Evolutionary conservation across 2,888 invertebrate species (phyloP).

Genomic region (Caenorhabditis afra): DNA sequence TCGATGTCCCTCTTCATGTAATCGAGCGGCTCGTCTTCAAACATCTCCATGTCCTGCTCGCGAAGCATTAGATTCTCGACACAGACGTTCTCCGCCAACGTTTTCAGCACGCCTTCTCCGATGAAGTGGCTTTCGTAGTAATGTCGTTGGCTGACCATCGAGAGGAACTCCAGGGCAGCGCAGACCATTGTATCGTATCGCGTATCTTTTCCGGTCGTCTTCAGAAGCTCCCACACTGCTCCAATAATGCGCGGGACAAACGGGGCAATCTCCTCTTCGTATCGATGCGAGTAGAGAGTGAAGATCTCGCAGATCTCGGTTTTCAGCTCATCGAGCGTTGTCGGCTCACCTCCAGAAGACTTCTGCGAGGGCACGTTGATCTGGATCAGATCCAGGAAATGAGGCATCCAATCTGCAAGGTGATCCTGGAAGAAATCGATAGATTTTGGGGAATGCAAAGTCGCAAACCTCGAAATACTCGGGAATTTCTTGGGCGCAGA

Average conservation of each 20-base stretch:
- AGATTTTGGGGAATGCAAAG: neutral
- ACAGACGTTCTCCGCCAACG: slow-evolving; percentile 89
- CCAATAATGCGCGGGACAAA: slow-evolving; percentile 94
- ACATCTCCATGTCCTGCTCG: slow-evolving; percentile 94
- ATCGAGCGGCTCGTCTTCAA: slow-evolving; percentile 98
- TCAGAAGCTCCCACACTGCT: slow-evolving; percentile 92
- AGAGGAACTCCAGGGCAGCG: slow-evolving; percentile 94
- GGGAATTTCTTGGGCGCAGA: slow-evolving; percentile 97
- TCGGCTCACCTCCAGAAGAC: slow-evolving; percentile 73
- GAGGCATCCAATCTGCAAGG: slow-evolving; percentile 94
- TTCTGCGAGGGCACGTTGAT: slow-evolving; percentile 61
- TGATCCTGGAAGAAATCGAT: slow-evolving; percentile 86
- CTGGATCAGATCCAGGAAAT: slow-evolving; percentile 89
- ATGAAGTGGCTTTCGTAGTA: slow-evolving; percentile 85
- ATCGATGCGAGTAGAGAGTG: slow-evolving; percentile 94
- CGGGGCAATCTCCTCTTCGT: slow-evolving; percentile 95
- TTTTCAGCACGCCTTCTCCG: slow-evolving; percentile 73
- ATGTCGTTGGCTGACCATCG: slow-evolving; percentile 92
- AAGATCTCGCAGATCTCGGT: slow-evolving; percentile 95
- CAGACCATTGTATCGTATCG: slow-evolving; percentile 86
- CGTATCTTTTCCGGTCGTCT: slow-evolving; percentile 81
- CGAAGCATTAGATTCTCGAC: slow-evolving; percentile 98
- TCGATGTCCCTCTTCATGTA: slow-evolving; percentile 96
- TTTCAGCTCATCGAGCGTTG: slow-evolving; percentile 71
- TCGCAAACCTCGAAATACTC: slow-evolving; percentile 92